phyloP scores from a whole-genome alignment of 1,140 invertebrate species.

The Drosophila yakuba region DNA sequence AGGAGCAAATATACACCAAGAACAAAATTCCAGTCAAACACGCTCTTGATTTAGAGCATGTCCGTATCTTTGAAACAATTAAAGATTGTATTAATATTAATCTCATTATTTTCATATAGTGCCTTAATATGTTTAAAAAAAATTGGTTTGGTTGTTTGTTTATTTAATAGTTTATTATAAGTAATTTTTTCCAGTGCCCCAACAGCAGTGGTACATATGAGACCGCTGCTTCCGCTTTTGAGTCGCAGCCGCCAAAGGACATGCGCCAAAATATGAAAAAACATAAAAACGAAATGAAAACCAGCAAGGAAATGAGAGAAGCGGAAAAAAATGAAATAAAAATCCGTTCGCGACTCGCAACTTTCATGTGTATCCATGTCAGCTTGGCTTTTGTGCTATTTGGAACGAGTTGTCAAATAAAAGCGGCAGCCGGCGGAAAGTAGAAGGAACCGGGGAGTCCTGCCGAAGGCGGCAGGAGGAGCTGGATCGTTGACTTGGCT shows the following conservation, averaged over 20 bases:
- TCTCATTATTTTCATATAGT: no score
- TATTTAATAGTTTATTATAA: not conserved
- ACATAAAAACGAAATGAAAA: conserved; percentile 13
- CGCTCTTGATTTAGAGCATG: not conserved
- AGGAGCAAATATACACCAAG: conserved; percentile 4
- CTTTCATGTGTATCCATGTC: conserved; percentile 58
- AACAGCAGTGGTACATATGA: conserved; percentile 69
- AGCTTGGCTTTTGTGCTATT: conserved; percentile 39
- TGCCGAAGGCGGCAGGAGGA: not conserved
- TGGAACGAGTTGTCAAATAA: conserved; percentile 57
- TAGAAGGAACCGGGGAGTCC: conserved; percentile 16
- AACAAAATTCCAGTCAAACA: not conserved
- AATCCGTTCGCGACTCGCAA: conserved; percentile 28
- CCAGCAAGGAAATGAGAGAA: conserved; percentile 33
- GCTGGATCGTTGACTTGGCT: conserved; percentile 59
- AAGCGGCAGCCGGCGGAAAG: conserved; percentile 25
- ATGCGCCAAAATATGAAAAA: conserved; percentile 67
- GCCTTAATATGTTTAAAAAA: no score
- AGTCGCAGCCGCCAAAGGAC: conserved; percentile 70
- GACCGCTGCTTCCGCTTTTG: conserved; percentile 76
- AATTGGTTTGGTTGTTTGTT: no score
- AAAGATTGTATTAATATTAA: no score
- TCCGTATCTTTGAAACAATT: no score
- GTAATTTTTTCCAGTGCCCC: not conserved
- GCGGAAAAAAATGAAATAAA: conserved; percentile 46